Percentiles rank a stretch among this genome's conserved stretches.
phyloP scores from a whole-genome alignment of 2,113 vertebrate species.

The Micromys minutus region DNA sequence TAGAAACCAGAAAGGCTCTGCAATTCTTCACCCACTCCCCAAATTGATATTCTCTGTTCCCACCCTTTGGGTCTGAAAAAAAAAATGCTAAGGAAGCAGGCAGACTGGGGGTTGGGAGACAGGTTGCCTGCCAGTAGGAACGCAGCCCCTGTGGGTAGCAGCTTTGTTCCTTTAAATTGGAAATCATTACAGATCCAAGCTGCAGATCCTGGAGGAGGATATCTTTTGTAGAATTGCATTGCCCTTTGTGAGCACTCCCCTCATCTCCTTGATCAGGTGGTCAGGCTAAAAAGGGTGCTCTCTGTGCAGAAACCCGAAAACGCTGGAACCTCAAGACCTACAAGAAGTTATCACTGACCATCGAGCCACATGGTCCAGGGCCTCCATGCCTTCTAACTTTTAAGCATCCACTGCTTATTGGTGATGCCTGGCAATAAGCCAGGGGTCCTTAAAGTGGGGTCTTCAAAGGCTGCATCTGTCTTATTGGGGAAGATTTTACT shows the following conservation, averaged over 20 bases:
- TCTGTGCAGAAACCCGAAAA: not conserved
- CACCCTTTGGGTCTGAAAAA: conserved; percentile 43
- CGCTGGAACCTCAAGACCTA: not conserved
- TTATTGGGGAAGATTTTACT: not conserved
- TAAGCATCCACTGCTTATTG: too few relatives aligned
- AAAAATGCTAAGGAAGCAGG: not conserved
- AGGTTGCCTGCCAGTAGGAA: not conserved
- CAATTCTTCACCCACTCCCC: not conserved
- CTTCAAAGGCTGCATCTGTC: not conserved
- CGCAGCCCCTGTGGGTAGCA: not conserved
- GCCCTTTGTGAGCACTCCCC: not conserved
- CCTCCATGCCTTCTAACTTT: not conserved
- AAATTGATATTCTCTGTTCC: not conserved
- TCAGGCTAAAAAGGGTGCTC: too few relatives aligned
- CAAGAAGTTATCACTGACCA: not conserved
- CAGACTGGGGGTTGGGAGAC: not conserved
- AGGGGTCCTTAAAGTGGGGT: not conserved
- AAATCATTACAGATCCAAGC: not conserved
- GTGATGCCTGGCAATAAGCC: not conserved
- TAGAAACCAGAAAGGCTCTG: conserved; percentile 2
- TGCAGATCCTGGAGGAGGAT: not conserved
- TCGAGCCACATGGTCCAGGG: not conserved
- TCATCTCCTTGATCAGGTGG: not conserved
- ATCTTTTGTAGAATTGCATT: not conserved
- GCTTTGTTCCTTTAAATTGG: conserved; percentile 26